A percentile compares a stretch with the other conserved stretches of the same genome.
phyloP scores from a whole-genome alignment of 2,888 invertebrate genomes.

The Scaptomyza flava region DNA sequence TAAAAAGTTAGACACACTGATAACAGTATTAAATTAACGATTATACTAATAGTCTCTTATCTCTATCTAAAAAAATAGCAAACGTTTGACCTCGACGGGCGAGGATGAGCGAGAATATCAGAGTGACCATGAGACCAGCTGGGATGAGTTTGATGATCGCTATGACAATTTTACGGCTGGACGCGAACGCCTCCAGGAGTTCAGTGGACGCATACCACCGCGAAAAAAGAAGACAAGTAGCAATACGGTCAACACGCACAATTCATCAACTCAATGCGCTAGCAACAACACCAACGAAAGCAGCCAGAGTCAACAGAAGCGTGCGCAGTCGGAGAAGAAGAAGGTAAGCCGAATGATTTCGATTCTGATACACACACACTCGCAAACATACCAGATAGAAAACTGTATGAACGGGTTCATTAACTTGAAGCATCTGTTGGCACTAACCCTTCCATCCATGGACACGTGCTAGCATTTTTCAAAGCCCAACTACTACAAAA shows the following conservation, averaged over 20 bases:
- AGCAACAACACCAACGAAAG: constrained; percentile 3
- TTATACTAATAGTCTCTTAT: neutral
- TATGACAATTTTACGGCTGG: constrained; percentile 84
- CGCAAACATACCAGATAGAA: neutral
- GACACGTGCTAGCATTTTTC: constrained; percentile 70
- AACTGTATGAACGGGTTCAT: constrained; percentile 57
- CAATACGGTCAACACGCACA: constrained; percentile 19
- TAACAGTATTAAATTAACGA: neutral
- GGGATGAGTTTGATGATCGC: constrained; percentile 84
- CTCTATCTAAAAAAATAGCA: constrained; percentile 64
- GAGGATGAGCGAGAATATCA: constrained; percentile 84
- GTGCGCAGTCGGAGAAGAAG: constrained; percentile 26
- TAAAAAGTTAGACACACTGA: neutral
- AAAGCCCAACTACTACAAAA: constrained; percentile 56
- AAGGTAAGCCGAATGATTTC: constrained; percentile 50
- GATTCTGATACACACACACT: constrained; percentile 3
- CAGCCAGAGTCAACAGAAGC: constrained; percentile 14
- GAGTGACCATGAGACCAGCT: constrained; percentile 84
- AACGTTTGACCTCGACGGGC: constrained; percentile 84
- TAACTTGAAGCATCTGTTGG: constrained; percentile 49
- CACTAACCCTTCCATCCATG: constrained; percentile 3
- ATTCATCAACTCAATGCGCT: neutral
- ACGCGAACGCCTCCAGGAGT: constrained; percentile 84
- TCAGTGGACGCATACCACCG: constrained; percentile 84
- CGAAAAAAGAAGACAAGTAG: constrained; percentile 83